Percentiles rank a stretch among this genome's conserved stretches.
These are phyloP conservation scores for Silurus glanis DNA, from an alignment of 2,113 vertebrate species.

Conservation along the genomic window DNA sequence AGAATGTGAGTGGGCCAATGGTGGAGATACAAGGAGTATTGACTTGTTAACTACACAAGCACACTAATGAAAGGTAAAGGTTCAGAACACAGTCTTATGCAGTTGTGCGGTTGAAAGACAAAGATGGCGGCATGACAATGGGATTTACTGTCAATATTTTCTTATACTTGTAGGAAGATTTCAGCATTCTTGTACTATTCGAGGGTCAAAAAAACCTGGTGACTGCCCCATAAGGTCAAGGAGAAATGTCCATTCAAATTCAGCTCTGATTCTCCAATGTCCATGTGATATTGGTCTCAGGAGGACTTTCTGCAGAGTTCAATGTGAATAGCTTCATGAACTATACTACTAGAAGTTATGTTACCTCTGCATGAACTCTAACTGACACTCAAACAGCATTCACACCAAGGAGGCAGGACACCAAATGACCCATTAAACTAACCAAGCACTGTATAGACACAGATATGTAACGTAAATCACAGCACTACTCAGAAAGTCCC, in stretches of 20 bases:
- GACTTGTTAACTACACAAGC: not conserved
- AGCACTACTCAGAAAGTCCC: not conserved
- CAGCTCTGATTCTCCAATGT: not conserved
- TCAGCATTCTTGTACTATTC: not conserved
- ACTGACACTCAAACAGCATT: slow-evolving; percentile 12
- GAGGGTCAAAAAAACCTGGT: not conserved
- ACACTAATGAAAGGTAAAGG: not conserved
- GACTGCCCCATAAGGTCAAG: not conserved
- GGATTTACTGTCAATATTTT: not conserved
- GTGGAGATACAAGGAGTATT: not conserved
- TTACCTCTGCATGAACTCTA: slow-evolving; percentile 27
- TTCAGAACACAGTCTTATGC: not conserved
- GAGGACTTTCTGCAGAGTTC: not conserved
- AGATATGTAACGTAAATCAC: slow-evolving; percentile 11
- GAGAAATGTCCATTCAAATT: slow-evolving; percentile 8
- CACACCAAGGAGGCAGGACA: not conserved
- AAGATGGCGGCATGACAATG: not conserved
- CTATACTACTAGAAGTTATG: slow-evolving; percentile 2
- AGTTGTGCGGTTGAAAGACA: not conserved
- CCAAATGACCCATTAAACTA: slow-evolving; percentile 3
- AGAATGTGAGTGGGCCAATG: not conserved
- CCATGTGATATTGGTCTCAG: slow-evolving; percentile 6
- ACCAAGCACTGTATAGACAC: not conserved
- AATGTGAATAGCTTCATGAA: slow-evolving; percentile 4
- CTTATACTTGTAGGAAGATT: not conserved